phyloP scores from a whole-genome alignment of 1,140 invertebrate genomes.

The Zaprionus kolodkinae region DNA sequence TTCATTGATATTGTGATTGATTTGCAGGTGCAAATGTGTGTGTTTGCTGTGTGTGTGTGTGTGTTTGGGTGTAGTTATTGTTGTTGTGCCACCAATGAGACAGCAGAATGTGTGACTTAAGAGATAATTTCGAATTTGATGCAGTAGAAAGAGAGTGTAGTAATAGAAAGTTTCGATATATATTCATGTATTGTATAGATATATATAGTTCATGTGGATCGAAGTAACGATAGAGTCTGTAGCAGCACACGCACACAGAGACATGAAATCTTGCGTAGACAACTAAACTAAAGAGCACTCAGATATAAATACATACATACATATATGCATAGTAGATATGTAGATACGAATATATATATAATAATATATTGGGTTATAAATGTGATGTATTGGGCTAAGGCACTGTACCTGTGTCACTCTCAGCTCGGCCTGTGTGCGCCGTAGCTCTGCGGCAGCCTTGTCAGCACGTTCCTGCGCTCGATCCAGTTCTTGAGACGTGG shows the following conservation, averaged over 20 bases:
- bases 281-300: conserved; percentile 70
- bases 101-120: conserved; percentile 34
- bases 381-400: conserved; percentile 4
- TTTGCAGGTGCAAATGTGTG: conserved; percentile 45
- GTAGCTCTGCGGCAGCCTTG: conserved; percentile 92
- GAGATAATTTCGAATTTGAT: conserved; percentile 25
- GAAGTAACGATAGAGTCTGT: conserved; percentile 18
- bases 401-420: conserved; percentile 89
- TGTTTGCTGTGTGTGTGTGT: conserved; percentile 29
- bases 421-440: conserved; percentile 93
- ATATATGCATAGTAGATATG: conserved; percentile 50
- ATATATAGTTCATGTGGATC: conserved; percentile 32
- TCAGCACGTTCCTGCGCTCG: conserved; percentile 94
- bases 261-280: conserved; percentile 37
- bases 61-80: conserved; percentile 19
- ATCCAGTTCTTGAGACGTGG: conserved; percentile 91
- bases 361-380: conserved; percentile 12
- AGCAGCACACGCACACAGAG: conserved; percentile 47
- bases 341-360: conserved; percentile 41
- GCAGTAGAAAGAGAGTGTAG: conserved; percentile 11
- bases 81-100: conserved; percentile 32
- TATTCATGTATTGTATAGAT: conserved; percentile 13
- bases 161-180: conserved; percentile 12
- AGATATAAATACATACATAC: conserved; percentile 53
- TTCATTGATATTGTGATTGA: conserved; percentile 12